Base-by-base conservation (phyloP, 2,797 vertebrate species). In the Huso huso region DNA sequence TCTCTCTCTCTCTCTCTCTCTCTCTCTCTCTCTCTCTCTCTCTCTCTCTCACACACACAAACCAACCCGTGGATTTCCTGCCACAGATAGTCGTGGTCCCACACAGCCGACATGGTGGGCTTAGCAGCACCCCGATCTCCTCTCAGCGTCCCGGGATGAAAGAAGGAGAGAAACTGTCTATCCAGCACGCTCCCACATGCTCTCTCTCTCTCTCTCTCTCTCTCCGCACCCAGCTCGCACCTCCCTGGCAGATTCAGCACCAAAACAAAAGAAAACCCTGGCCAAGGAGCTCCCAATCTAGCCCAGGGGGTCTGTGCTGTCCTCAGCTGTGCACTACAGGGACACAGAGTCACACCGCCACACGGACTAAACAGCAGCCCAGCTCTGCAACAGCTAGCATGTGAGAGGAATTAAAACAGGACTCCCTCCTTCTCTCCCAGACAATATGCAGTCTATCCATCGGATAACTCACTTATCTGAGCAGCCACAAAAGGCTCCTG, bases 61-160 rank as follows among this genome's bases (percentile, higher is more conserved):
- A 89, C 88, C 79, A 73, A 89, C 89, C 87, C 86, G 62, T 88
- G 86, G 68, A 87, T 84, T 78, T 86, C 86, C 76, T 84, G 84
- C 88, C 87, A 89, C 64, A 79, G 78, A 77, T 89, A 89, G 66
- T 84, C 86, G 73, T 66, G 70, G 65, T 85, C 83, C 75, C 76
- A 77, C 67, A 78, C 12, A 60, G 73, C 8, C 2, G 78, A 79
- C 81, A 84, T 81, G 71, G 66, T 76, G 66, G 74, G 72, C 68
- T 65, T 53, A 11, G 73, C 61, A 62, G 63, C 63, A 13, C 2
- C 10, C 61, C 11, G 7, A n/a, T 3, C 60, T 77, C 78, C 69
- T 76, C 77, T 74, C 72, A 72, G 0, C 59, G 1, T 3, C 59
- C 52, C 2, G 18, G 11, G 62, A 59, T 63, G n/a, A 77, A 57